A percentile compares a stretch with the other conserved stretches of the same genome.
phyloP scores from a whole-genome alignment of 2,797 vertebrate species.

The Sebastes vulpes region DNA sequence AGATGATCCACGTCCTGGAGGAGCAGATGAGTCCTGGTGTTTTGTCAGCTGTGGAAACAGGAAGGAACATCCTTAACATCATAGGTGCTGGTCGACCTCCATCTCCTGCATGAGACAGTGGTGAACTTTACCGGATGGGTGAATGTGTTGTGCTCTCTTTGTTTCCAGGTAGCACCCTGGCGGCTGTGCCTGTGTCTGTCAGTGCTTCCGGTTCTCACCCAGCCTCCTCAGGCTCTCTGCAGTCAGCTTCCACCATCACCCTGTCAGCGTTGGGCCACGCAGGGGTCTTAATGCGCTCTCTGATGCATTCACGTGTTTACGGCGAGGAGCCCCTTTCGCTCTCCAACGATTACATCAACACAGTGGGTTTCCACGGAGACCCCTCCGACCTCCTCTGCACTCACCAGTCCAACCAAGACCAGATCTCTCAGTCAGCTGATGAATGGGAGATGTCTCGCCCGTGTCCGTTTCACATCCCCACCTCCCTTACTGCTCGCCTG shows the following conservation, averaged over 20 bases:
- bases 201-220: neutral
- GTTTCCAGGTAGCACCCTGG: conserved; percentile 78
- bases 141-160: conserved; percentile 5
- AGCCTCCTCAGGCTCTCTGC: neutral
- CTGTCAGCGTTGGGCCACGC: conserved; percentile 72
- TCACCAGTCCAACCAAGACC: neutral
- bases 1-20: conserved; percentile 84
- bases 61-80: conserved; percentile 79
- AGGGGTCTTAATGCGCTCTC: conserved; percentile 71
- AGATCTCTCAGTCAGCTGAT: neutral
- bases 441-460: neutral
- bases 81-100: conserved; percentile 48
- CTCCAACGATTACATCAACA: conserved; percentile 70
- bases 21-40: conserved; percentile 62
- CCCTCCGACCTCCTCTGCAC: conserved; percentile 80
- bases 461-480: conserved; percentile 81
- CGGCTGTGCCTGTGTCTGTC: conserved; percentile 52
- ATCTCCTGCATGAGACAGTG: neutral
- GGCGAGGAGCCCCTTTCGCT: conserved; percentile 72
- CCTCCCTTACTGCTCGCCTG: conserved; percentile 69
- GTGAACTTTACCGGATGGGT: neutral
- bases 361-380: conserved; percentile 73
- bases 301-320: conserved; percentile 69
- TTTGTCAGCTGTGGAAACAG: conserved; percentile 63
- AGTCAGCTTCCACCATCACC: conserved; percentile 33